phyloP scores from a whole-genome alignment of 1,140 invertebrate species.

The Samia ricini region DNA sequence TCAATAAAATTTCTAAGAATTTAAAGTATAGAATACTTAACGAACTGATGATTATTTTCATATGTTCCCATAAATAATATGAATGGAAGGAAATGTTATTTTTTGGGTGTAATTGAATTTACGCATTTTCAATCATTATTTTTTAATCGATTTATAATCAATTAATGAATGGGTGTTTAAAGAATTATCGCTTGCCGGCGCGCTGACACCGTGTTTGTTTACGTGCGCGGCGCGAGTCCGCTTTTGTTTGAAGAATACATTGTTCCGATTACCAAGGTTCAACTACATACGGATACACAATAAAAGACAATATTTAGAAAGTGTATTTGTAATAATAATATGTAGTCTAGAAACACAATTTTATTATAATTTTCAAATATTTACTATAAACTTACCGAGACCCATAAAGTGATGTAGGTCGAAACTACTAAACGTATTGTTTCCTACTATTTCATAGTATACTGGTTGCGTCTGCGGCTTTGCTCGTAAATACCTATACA shows the following conservation, averaged over 20 bases:
- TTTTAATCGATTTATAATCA: background rate
- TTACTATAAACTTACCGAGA: background rate
- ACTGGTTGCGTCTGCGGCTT: too few species aligned
- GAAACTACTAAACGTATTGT: too few species aligned
- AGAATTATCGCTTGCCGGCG: background rate
- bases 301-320: background rate
- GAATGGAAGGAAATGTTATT: background rate
- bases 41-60: too few species aligned
- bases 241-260: background rate
- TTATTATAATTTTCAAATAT: background rate
- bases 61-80: too few species aligned
- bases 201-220: background rate
- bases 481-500: too few species aligned
- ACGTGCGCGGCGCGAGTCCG: background rate
- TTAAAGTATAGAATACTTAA: too few species aligned
- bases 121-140: background rate
- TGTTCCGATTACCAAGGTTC: background rate
- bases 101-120: background rate
- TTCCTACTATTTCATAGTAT: too few species aligned
- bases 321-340: constrained; percentile 1
- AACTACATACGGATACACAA: background rate
- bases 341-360: background rate
- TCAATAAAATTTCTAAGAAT: too few species aligned
- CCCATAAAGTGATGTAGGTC: too few species aligned
- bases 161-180: background rate